phyloP scores from a whole-genome alignment of 2,113 vertebrate genomes.

The human (Homo sapiens) region GRCh38 chr9:35698501-35699000 shows the following conservation, averaged over 20 bases:
- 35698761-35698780: neutral
- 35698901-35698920: slow-evolving; percentile 98
- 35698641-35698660: slow-evolving; percentile 96
- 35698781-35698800: too few species aligned
- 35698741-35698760: neutral
- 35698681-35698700: slow-evolving; percentile 59
- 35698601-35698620: slow-evolving; percentile 89
- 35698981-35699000: neutral
- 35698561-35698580: neutral
- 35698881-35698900: slow-evolving; percentile 99
- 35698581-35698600: neutral
- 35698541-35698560: neutral
- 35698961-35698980: neutral
- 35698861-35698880: slow-evolving; percentile 97
- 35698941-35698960: neutral
- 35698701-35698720: neutral
- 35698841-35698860: slow-evolving; percentile 97
- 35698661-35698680: slow-evolving; percentile 96
- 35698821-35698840: slow-evolving; percentile 97
- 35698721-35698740: neutral
- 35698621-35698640: slow-evolving; percentile 99
- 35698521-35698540: neutral
- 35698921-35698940: slow-evolving; percentile 95
- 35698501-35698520: slow-evolving; percentile 87
- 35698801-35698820: slow-evolving; percentile 95